phyloP scores from a whole-genome alignment of 2,888 invertebrate species.

The Dendrolimus houi region DNA sequence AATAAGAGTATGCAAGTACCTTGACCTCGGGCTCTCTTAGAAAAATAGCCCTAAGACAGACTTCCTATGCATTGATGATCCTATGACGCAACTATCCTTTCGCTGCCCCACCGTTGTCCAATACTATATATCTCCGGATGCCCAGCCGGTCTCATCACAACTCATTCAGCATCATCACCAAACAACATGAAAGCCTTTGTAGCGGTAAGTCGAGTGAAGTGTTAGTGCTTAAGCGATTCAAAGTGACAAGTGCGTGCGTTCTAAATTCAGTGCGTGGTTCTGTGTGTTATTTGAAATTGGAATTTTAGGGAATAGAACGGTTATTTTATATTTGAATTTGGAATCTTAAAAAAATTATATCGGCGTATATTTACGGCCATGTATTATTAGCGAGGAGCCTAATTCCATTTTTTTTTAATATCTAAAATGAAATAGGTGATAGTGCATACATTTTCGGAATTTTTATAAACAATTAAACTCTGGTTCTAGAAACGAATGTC shows the following conservation, averaged over 20 bases:
- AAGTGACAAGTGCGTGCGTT: constrained; percentile 63
- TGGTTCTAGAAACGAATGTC: too few species aligned
- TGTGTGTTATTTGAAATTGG: constrained; percentile 14
- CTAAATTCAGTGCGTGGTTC: constrained; percentile 54
- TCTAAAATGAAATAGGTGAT: too few species aligned
- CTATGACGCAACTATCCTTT: constrained; percentile 42
- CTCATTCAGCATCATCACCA: constrained; percentile 62
- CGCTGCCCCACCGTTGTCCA: constrained; percentile 63
- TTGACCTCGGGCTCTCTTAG: background rate
- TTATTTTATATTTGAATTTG: background rate
- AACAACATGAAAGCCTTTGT: constrained; percentile 73
- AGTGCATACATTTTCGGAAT: too few species aligned
- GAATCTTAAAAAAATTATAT: background rate
- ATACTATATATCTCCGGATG: constrained; percentile 61
- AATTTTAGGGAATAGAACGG: too few species aligned
- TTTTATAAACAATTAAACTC: too few species aligned
- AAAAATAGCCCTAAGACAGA: constrained; percentile 14
- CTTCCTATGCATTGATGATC: constrained; percentile 58
- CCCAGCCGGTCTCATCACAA: constrained; percentile 57
- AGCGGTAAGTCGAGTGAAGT: constrained; percentile 68
- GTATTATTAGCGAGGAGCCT: too few species aligned
- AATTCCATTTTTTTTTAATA: too few species aligned
- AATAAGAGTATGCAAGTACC: background rate
- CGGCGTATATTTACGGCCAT: too few species aligned
- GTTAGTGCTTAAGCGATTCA: constrained; percentile 24